These are phyloP conservation scores for Itoplectis maculator DNA, from an alignment of 2,888 invertebrate species.

Conservation along the genomic window DNA sequence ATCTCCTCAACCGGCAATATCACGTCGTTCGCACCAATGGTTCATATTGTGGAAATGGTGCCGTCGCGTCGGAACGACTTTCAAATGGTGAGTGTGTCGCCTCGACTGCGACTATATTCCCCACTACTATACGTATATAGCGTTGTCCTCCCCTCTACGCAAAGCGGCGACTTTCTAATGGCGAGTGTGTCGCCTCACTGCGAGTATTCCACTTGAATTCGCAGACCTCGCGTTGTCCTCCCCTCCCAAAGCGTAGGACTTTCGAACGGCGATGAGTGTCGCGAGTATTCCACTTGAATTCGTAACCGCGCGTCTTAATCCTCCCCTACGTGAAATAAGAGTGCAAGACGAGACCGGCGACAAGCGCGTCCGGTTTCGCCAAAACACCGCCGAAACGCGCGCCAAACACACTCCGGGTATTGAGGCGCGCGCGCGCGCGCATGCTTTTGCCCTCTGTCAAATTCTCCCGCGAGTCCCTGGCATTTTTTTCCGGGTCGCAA, in stretches of 20 bases:
- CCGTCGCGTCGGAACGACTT: conserved; percentile 84
- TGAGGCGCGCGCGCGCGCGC: too few relatives aligned
- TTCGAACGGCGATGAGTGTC: too few relatives aligned
- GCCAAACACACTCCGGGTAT: not conserved
- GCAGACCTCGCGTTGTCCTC: not conserved
- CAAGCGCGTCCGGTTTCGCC: conserved; percentile 10
- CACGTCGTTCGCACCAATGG: conserved; percentile 81
- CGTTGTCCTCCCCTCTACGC: too few relatives aligned
- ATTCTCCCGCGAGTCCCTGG: conserved; percentile 21
- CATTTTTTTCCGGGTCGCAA: too few relatives aligned
- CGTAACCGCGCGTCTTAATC: too few relatives aligned
- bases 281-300: too few relatives aligned
- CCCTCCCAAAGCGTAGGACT: too few relatives aligned
- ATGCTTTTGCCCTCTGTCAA: conserved; percentile 21
- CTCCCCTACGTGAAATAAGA: too few relatives aligned
- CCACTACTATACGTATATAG: not conserved
- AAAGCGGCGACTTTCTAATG: too few relatives aligned
- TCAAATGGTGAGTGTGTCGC: conserved; percentile 81
- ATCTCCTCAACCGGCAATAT: conserved; percentile 68
- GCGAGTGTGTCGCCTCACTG: too few relatives aligned
- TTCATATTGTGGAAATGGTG: conserved; percentile 84
- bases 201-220: conserved; percentile 43
- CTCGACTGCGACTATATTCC: not conserved
- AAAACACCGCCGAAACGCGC: conserved; percentile 24
- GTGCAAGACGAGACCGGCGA: too few relatives aligned